phyloP scores from a whole-genome alignment of 1,140 invertebrate genomes.

The Formica exsecta region DNA sequence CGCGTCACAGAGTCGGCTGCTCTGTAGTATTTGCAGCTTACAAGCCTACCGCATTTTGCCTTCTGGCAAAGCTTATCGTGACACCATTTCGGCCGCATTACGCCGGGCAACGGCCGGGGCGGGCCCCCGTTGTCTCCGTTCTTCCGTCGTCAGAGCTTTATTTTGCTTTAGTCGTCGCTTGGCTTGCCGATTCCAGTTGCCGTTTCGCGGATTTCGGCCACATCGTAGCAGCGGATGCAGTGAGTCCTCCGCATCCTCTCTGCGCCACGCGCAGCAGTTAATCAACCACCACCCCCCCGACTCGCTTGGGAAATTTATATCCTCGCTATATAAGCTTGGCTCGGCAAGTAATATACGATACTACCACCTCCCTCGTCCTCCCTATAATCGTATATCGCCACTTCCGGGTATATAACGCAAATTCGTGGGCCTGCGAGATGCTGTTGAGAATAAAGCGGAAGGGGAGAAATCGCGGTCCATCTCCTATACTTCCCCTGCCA shows the following conservation, averaged over 20 bases:
- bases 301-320: not conserved
- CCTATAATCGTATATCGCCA: slow-evolving; percentile 15
- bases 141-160: slow-evolving; percentile 47
- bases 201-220: slow-evolving; percentile 9
- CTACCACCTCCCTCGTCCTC: not conserved
- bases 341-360: slow-evolving; percentile 49
- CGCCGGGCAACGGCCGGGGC: slow-evolving; percentile 62
- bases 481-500: no score
- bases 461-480: not conserved
- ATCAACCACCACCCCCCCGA: slow-evolving; percentile 1
- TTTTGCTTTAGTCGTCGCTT: slow-evolving; percentile 37
- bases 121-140: slow-evolving; percentile 45
- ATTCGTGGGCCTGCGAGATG: not conserved
- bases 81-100: slow-evolving; percentile 82
- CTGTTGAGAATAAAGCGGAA: not conserved
- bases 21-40: slow-evolving; percentile 81
- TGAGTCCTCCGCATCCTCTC: slow-evolving; percentile 49
- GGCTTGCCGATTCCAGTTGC: slow-evolving; percentile 18
- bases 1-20: slow-evolving; percentile 38
- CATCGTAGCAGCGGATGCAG: slow-evolving; percentile 52
- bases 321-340: slow-evolving; percentile 1
- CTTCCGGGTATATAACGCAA: slow-evolving; percentile 36
- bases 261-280: slow-evolving; percentile 21
- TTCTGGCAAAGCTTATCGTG: slow-evolving; percentile 85
- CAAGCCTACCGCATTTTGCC: slow-evolving; percentile 75